These are phyloP conservation scores for Platysternon megacephalum DNA, from an alignment of 2,113 vertebrate species.

Conservation along the genomic window DNA sequence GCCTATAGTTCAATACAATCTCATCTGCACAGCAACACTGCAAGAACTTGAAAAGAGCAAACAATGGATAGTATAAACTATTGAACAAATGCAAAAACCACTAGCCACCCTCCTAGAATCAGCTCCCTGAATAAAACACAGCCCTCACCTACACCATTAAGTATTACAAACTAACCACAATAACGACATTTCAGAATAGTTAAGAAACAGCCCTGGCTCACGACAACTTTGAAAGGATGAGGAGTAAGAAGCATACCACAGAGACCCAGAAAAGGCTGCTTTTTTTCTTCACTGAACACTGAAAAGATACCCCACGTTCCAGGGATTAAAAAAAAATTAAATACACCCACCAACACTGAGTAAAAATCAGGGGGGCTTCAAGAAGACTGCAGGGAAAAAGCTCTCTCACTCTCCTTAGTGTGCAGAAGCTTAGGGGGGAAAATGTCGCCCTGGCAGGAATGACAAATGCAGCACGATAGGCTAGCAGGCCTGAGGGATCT, in stretches of 20 bases:
- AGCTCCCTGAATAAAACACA: constrained; percentile 64
- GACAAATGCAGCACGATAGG: constrained; percentile 86
- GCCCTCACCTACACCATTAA: constrained; percentile 66
- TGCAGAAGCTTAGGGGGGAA: constrained; percentile 81
- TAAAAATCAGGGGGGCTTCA: constrained; percentile 70
- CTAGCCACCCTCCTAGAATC: constrained; percentile 55
- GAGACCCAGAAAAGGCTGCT: constrained; percentile 75
- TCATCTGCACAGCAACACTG: constrained; percentile 51
- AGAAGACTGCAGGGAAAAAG: constrained; percentile 77
- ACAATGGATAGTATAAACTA: constrained; percentile 76
- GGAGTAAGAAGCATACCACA: constrained; percentile 72
- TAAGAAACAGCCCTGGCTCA: constrained; percentile 69
- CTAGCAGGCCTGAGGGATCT: constrained; percentile 86
- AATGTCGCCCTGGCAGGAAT: constrained; percentile 87
- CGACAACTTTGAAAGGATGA: constrained; percentile 72
- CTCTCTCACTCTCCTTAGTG: constrained; percentile 77
- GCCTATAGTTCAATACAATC: constrained; percentile 31
- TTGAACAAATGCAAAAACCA: constrained; percentile 42
- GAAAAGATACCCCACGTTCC: constrained; percentile 77
- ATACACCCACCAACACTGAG: constrained; percentile 80
- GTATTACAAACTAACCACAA: constrained; percentile 66
- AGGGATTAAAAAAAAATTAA: constrained; percentile 67
- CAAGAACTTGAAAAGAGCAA: constrained; percentile 68
- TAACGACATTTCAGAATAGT: constrained; percentile 63
- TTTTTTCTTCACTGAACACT: constrained; percentile 78